phyloP scores from a whole-genome alignment of 2,797 vertebrate genomes.

The Rachycentron canadum region DNA sequence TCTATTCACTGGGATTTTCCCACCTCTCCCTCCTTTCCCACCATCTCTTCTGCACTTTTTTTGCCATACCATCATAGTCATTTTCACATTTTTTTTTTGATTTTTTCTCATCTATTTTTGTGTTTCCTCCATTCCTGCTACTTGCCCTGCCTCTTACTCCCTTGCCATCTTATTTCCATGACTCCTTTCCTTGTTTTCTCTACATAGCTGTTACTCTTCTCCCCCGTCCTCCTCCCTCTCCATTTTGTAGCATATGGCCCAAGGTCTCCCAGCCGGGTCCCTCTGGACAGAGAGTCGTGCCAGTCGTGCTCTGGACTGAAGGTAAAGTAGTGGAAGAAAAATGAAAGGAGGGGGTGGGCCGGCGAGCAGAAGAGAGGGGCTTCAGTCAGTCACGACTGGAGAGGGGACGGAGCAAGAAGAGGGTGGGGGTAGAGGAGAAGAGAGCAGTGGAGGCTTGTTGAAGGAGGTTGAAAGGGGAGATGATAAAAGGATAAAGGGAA shows the following conservation, averaged over 20 bases:
- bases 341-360: neutral
- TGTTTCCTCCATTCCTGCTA: neutral
- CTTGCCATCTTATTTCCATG: neutral
- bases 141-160: too few species aligned
- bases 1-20: neutral
- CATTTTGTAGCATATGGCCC: constrained; percentile 45
- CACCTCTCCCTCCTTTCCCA: neutral
- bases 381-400: constrained; percentile 54
- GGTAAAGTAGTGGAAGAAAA: constrained; percentile 32
- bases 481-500: neutral
- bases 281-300: constrained; percentile 45
- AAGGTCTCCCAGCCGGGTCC: constrained; percentile 30
- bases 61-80: neutral
- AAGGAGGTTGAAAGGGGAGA: neutral
- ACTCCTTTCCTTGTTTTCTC: neutral
- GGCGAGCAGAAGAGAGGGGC: neutral
- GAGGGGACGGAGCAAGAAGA: neutral
- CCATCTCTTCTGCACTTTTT: neutral
- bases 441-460: neutral
- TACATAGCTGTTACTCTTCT: neutral
- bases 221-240: neutral
- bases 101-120: neutral
- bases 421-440: neutral
- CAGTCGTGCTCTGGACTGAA: constrained; percentile 37
- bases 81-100: neutral